These are phyloP conservation scores for Theodoxus fluviatilis DNA, from an alignment of 2,888 invertebrate genomes.

Conservation along the genomic window DNA sequence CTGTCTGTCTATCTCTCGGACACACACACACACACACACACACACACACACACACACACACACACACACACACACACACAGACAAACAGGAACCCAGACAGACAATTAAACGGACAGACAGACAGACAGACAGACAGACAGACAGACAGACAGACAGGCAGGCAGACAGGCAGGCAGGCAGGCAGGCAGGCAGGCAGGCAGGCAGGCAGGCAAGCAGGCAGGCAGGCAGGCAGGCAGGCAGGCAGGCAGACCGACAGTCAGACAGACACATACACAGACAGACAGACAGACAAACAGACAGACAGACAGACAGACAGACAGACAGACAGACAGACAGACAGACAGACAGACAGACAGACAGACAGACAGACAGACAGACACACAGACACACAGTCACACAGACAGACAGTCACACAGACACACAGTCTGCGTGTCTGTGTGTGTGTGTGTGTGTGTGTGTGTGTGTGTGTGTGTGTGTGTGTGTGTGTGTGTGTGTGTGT, in stretches of 20 bases:
- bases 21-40: neutral
- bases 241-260: too few relatives aligned
- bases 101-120: neutral
- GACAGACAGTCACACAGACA: neutral
- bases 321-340: neutral
- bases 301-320: slow-evolving; percentile 5
- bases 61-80: slow-evolving; percentile 8
- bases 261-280: neutral
- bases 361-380: neutral
- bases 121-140: neutral
- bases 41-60: neutral
- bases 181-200: slow-evolving; percentile 5
- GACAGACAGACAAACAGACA: neutral
- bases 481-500: too few relatives aligned
- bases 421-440: too few relatives aligned
- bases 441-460: too few relatives aligned
- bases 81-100: neutral
- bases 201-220: neutral
- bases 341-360: neutral
- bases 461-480: too few relatives aligned
- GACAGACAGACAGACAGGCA: slow-evolving; percentile 6
- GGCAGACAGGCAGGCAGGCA: neutral
- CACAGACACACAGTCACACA: slow-evolving; percentile 12
- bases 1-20: neutral
- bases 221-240: neutral